Evolutionary conservation across 2,888 invertebrate species (phyloP).

Genomic region (Mythimna albipuncta): DNA sequence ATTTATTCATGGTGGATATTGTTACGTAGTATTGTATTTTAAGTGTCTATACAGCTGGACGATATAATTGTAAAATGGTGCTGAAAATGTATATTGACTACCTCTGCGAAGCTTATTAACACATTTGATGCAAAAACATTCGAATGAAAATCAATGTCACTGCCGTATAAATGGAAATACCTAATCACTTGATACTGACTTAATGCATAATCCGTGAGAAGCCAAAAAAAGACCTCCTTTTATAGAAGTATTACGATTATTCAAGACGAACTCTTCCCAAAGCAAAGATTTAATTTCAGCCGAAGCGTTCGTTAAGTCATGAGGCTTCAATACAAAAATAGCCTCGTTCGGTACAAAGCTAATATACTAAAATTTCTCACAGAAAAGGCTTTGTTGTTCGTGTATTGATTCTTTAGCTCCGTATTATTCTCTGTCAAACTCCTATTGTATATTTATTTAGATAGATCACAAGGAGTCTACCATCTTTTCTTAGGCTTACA

Average conservation of each 20-base stretch:
- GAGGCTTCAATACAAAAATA: constrained; percentile 20
- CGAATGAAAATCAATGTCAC: too few relatives aligned
- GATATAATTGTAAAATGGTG: too few relatives aligned
- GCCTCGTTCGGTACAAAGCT: constrained; percentile 10
- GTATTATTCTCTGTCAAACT: constrained; percentile 71
- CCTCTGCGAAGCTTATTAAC: too few relatives aligned
- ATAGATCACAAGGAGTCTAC: constrained; percentile 58
- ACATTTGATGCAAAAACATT: too few relatives aligned
- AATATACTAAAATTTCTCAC: constrained; percentile 43
- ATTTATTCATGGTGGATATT: too few relatives aligned
- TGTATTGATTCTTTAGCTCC: constrained; percentile 61
- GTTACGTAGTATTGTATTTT: too few relatives aligned
- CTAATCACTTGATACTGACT: too few relatives aligned
- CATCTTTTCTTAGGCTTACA: constrained; percentile 27
- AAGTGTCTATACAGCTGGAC: too few relatives aligned
- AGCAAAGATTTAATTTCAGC: constrained; percentile 12
- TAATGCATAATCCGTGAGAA: too few relatives aligned
- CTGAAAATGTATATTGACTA: too few relatives aligned
- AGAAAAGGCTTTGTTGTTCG: constrained; percentile 57
- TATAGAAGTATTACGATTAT: not conserved
- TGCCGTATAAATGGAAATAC: too few relatives aligned
- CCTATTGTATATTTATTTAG: constrained; percentile 70
- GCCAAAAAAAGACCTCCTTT: not conserved
- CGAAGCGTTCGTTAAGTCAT: constrained; percentile 6
- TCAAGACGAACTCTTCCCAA: not conserved